These are phyloP conservation scores for Leptarthrus brevirostris DNA, from an alignment of 2,888 invertebrate genomes.

Conservation along the genomic window DNA sequence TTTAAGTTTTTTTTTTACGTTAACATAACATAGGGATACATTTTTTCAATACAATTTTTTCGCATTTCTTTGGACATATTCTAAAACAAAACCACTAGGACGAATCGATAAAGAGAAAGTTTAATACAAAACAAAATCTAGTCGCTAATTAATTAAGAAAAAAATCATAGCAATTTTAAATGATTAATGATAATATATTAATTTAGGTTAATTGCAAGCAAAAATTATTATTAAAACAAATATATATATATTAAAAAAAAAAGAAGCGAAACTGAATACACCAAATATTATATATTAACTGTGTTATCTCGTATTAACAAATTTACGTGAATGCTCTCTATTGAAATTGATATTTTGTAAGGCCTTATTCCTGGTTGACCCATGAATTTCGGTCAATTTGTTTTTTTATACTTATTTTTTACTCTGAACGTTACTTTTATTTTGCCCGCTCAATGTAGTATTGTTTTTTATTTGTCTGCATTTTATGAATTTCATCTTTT, in stretches of 20 bases:
- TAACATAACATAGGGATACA: background rate
- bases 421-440: slow-evolving; percentile 2
- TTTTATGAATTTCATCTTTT: slow-evolving; percentile 9
- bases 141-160: slow-evolving; percentile 47
- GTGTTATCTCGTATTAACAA: slow-evolving; percentile 50
- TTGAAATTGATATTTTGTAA: slow-evolving; percentile 7
- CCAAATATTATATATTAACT: slow-evolving; percentile 51
- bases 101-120: background rate
- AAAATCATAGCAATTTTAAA: slow-evolving; percentile 38
- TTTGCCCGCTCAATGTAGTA: slow-evolving; percentile 35
- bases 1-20: slow-evolving; percentile 68
- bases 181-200: slow-evolving; percentile 37
- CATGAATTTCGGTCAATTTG: background rate
- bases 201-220: slow-evolving; percentile 36
- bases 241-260: slow-evolving; percentile 19
- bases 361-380: background rate
- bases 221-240: slow-evolving; percentile 11
- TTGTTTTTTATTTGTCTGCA: slow-evolving; percentile 5
- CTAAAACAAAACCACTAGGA: slow-evolving; percentile 16
- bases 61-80: slow-evolving; percentile 21
- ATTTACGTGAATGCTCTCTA: slow-evolving; percentile 50
- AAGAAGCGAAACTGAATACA: slow-evolving; percentile 51
- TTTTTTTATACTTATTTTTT: background rate
- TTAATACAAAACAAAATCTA: slow-evolving; percentile 45
- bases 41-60: background rate